A percentile compares a stretch with the other conserved stretches of the same genome.
These are phyloP conservation scores for Crenuchus spilurus DNA, from an alignment of 2,797 vertebrate species.

Conservation along the genomic window DNA sequence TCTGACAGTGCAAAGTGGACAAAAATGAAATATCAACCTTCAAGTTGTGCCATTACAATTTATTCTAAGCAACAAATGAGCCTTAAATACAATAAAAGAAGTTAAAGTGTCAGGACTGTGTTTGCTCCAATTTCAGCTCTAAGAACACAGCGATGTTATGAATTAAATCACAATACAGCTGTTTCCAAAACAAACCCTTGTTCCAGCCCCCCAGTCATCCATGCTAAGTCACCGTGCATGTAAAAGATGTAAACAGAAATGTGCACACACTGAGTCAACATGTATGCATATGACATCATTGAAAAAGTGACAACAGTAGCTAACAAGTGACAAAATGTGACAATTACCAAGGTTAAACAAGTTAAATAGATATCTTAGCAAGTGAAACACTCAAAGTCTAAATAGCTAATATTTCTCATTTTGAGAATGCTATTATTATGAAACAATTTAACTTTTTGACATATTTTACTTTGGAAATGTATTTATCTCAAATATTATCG, in stretches of 20 bases:
- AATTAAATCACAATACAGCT: not conserved
- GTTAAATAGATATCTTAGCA: too few relatives aligned
- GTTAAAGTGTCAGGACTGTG: not conserved
- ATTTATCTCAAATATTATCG: too few relatives aligned
- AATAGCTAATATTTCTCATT: too few relatives aligned
- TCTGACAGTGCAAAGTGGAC: too few relatives aligned
- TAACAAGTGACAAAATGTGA: not conserved
- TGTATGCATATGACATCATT: not conserved
- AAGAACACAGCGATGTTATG: not conserved
- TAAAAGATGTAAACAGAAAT: not conserved
- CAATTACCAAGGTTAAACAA: not conserved
- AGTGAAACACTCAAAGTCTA: too few relatives aligned
- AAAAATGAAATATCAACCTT: too few relatives aligned
- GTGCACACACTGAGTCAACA: not conserved
- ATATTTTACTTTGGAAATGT: too few relatives aligned
- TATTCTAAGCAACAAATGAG: not conserved
- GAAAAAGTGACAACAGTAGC: not conserved
- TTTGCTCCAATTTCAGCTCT: not conserved
- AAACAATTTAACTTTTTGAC: too few relatives aligned
- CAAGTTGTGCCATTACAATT: too few relatives aligned
- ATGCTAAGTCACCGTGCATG: not conserved
- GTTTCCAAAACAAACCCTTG: not conserved
- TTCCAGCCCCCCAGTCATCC: not conserved
- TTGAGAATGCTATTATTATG: too few relatives aligned
- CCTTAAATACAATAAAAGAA: not conserved